These are phyloP conservation scores for Sepiola atlantica DNA, from an alignment of 2,888 invertebrate genomes.

Conservation along the genomic window DNA sequence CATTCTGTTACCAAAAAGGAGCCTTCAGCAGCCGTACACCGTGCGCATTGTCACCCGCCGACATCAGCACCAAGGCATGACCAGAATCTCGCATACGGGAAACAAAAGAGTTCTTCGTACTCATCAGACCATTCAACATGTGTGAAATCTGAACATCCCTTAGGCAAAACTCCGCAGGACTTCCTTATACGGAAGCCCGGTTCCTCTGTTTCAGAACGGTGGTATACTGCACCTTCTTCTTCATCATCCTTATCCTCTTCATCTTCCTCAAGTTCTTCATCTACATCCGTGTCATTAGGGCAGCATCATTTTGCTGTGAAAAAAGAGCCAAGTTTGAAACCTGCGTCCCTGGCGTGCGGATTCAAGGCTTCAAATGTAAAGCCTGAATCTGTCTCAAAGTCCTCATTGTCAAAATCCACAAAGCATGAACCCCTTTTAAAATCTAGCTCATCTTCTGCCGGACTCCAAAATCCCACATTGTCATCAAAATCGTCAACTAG, in stretches of 20 bases:
- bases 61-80: background rate
- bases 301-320: constrained; percentile 32
- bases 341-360: background rate
- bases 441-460: background rate
- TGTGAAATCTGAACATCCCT: constrained; percentile 42
- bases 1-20: constrained; percentile 47
- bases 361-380: background rate
- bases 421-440: background rate
- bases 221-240: background rate
- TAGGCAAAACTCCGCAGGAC: constrained; percentile 34
- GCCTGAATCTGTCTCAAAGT: background rate
- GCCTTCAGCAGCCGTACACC: constrained; percentile 33
- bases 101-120: constrained; percentile 34
- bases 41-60: background rate
- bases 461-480: background rate
- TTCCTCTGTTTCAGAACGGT: background rate
- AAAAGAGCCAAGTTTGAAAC: background rate
- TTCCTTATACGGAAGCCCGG: background rate
- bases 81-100: background rate
- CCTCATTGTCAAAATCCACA: background rate
- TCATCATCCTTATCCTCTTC: background rate
- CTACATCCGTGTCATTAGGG: background rate
- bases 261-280: background rate
- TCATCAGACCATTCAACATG: constrained; percentile 23
- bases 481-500: background rate